Evolutionary conservation across 2,797 vertebrate genomes (phyloP).

Genomic region (Takifugu ocellatus): DNA sequence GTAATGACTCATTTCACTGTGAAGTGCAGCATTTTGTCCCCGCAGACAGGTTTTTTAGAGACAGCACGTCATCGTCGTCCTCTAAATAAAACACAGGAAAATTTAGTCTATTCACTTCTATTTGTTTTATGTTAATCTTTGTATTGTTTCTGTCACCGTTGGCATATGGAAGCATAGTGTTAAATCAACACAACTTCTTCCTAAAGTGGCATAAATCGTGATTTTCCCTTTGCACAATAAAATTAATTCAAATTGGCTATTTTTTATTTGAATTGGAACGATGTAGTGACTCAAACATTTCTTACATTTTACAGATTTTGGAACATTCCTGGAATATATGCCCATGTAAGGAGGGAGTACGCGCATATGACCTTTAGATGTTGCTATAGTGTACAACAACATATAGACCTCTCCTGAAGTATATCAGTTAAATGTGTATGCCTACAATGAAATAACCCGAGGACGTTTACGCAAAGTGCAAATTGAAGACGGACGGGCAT

Average conservation of each 20-base stretch:
- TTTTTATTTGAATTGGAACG: slow-evolving; percentile 39
- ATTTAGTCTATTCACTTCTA: slow-evolving; percentile 9
- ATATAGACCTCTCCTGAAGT: slow-evolving; percentile 38
- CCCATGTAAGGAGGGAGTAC: slow-evolving; percentile 24
- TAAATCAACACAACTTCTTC: slow-evolving; percentile 26
- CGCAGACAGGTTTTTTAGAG: slow-evolving; percentile 24
- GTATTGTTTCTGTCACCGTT: slow-evolving; percentile 41
- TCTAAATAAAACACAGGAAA: slow-evolving; percentile 30
- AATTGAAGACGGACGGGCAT: slow-evolving; percentile 49
- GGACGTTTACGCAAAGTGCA: slow-evolving; percentile 35
- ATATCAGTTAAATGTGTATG: slow-evolving; percentile 48
- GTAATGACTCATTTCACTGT: slow-evolving; percentile 50
- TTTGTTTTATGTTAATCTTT: slow-evolving; percentile 46
- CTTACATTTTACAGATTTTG: slow-evolving; percentile 5
- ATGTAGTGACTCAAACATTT: slow-evolving; percentile 34
- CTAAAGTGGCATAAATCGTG: slow-evolving; percentile 8
- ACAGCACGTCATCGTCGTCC: slow-evolving; percentile 28
- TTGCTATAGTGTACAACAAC: slow-evolving; percentile 24
- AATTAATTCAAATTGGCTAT: slow-evolving; percentile 2
- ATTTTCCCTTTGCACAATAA: neutral
- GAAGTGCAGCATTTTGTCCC: slow-evolving; percentile 27
- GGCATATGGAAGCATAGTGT: slow-evolving; percentile 46
- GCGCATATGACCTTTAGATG: slow-evolving; percentile 38
- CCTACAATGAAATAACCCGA: slow-evolving; percentile 1
- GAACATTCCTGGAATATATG: slow-evolving; percentile 27